Percentiles rank a stretch among this genome's conserved stretches.
phyloP scores from a whole-genome alignment of 2,113 vertebrate species.

The Acanthochromis polyacanthus region DNA sequence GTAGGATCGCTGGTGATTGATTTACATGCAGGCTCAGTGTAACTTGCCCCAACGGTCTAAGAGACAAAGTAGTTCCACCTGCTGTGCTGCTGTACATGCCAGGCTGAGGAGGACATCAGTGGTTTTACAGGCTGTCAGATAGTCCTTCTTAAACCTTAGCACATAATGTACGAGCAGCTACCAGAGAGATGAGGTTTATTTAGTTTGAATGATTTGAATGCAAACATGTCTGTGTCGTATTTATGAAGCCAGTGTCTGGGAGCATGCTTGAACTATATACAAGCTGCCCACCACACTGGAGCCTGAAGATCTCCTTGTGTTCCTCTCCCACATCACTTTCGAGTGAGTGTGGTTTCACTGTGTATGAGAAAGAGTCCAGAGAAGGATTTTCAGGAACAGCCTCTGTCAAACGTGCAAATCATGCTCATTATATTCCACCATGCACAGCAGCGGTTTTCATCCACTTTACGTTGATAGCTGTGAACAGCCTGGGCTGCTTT shows the following conservation, averaged over 20 bases:
- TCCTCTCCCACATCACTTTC: constrained; percentile 35
- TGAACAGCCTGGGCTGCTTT: background rate
- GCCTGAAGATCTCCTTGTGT: constrained; percentile 10
- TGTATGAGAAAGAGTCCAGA: constrained; percentile 7
- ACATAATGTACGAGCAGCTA: constrained; percentile 50
- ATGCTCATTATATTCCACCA: background rate
- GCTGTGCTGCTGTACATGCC: constrained; percentile 26
- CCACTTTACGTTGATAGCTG: background rate
- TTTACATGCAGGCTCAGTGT: constrained; percentile 51
- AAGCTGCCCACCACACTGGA: constrained; percentile 11
- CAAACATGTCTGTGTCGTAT: constrained; percentile 71
- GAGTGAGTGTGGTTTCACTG: constrained; percentile 18
- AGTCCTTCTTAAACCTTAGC: constrained; percentile 36
- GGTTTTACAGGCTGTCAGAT: constrained; percentile 66
- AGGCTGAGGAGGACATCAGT: constrained; percentile 40
- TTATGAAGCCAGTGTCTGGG: constrained; percentile 72
- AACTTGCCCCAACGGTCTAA: constrained; percentile 19
- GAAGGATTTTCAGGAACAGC: background rate
- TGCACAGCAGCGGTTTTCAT: background rate
- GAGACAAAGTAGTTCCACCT: constrained; percentile 57
- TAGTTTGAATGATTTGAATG: constrained; percentile 68
- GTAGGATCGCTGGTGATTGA: constrained; percentile 42
- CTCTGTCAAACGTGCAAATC: background rate
- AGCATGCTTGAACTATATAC: constrained; percentile 23
- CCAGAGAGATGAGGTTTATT: constrained; percentile 55